Evolutionary conservation across 2,888 invertebrate genomes (phyloP), one percentile per base, ranked within the genome.

Genomic region (Drosophila flavopinicola): DNA sequence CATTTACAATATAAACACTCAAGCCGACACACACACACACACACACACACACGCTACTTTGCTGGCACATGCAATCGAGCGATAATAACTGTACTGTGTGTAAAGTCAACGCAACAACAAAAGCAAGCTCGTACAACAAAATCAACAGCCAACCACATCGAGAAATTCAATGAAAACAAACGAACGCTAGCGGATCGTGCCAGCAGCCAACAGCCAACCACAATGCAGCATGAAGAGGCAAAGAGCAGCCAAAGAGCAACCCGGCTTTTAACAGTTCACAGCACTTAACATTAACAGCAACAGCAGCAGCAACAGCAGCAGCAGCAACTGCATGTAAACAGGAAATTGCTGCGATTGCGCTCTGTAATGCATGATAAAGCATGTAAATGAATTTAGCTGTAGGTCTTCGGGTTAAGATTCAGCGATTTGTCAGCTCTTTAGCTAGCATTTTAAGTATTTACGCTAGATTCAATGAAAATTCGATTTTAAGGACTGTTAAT

Each of bases 61-160:
- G 58, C 38, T 48, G 54, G 53, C 64, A 52, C 54, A 70, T 66
- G 73, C 72, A 75, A 75, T 75, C 70, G 54, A 69, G 70, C 52
- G 67, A 67, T 70, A 64, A 80, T 88, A 88, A 88, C 86, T 85
- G 86, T 87, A 88, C 70, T 76, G 83, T 88, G 79, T 76, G 88
- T 88, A 88, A 74, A 65, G 56, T 47, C 65, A 60, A 73, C 52
- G 35, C 57, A 48, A 54, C 72, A 66, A 53, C 69, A 71, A 56
- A 42, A 48, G 37, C 58, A 64, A 68, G 39, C 27, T 65, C 60
- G 73, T 51, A 51, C 27, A 67, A 63, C 59, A 64, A 69, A 60
- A 54, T 64, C 68, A 87, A 78, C 86, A 75, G 76, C 80, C 80
- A 82, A 75, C 86, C 85, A 76, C 83, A 79, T 79, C 73, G 75